Conservation (phyloP, 1,140 invertebrate genomes). For the Nasonia giraulti region DNA sequence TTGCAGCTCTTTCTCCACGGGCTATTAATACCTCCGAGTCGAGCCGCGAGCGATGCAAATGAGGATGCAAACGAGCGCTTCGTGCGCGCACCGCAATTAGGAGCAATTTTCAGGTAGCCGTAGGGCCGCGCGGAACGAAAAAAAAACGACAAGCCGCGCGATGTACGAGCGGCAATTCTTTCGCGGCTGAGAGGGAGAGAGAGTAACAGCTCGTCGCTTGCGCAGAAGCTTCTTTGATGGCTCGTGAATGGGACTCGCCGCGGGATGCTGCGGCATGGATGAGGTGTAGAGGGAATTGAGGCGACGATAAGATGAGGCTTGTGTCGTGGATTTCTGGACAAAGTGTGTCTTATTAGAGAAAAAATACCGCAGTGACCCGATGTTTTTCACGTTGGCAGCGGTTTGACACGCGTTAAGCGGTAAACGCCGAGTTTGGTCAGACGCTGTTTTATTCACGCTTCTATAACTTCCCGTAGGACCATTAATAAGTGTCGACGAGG, state of each 20-base stretch:
- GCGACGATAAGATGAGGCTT: not conserved
- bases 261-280: not conserved
- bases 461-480: no score
- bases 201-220: not conserved
- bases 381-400: no score
- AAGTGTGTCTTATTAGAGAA: no score
- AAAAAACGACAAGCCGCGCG: not conserved
- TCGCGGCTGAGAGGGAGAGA: not conserved
- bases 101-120: constrained; percentile 25
- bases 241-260: not conserved
- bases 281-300: not conserved
- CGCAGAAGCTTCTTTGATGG: not conserved
- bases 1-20: not conserved
- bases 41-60: constrained; percentile 33
- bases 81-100: constrained; percentile 22
- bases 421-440: not conserved
- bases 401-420: no score
- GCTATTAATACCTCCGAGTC: constrained; percentile 30
- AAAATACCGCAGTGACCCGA: no score
- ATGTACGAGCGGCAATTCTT: not conserved
- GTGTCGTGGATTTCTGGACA: no score
- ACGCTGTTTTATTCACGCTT: no score
- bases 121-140: not conserved
- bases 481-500: not conserved
- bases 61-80: constrained; percentile 35